Percentiles rank a stretch among this genome's conserved stretches.
Evolutionary conservation across 2,888 invertebrate genomes (phyloP).

Genomic region (Drosophila prostipennis): DNA sequence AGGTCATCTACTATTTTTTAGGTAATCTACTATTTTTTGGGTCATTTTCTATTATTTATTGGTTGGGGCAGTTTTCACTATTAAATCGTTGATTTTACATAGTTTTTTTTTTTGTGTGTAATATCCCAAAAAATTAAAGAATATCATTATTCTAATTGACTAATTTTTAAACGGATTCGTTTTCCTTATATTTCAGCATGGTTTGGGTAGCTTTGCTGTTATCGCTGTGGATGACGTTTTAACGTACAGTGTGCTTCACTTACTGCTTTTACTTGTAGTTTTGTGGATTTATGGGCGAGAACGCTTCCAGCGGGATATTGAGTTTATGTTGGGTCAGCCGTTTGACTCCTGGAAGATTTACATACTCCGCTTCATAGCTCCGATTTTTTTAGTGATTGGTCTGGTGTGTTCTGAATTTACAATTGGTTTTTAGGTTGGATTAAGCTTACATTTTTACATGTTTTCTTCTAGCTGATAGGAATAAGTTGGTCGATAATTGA

Average conservation of each 20-base stretch:
- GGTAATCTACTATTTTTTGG: too few relatives aligned
- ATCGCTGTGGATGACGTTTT: constrained; percentile 60
- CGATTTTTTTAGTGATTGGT: constrained; percentile 62
- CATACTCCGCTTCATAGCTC: constrained; percentile 79
- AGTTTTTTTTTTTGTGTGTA: too few relatives aligned
- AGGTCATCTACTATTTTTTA: too few relatives aligned
- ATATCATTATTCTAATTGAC: too few relatives aligned
- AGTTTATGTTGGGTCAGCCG: constrained; percentile 85
- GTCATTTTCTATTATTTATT: too few relatives aligned
- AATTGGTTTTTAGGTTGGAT: too few relatives aligned
- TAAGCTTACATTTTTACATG: too few relatives aligned
- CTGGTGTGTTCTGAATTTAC: constrained; percentile 75
- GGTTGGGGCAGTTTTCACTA: too few relatives aligned
- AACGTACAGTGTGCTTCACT: constrained; percentile 71
- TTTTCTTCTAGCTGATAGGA: too few relatives aligned
- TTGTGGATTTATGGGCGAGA: constrained; percentile 89
- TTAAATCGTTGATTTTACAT: too few relatives aligned
- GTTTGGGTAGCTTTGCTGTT: constrained; percentile 68
- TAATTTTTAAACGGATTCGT: not conserved
- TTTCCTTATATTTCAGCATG: constrained; percentile 61
- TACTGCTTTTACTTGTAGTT: constrained; percentile 91
- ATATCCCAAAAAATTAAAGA: too few relatives aligned
- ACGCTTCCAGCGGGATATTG: not conserved
- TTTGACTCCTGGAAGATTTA: constrained; percentile 84
- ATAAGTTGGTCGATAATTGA: too few relatives aligned